Base-by-base conservation (phyloP, 2,113 vertebrate species). In the Sinocyclocheilus grahami region DNA sequence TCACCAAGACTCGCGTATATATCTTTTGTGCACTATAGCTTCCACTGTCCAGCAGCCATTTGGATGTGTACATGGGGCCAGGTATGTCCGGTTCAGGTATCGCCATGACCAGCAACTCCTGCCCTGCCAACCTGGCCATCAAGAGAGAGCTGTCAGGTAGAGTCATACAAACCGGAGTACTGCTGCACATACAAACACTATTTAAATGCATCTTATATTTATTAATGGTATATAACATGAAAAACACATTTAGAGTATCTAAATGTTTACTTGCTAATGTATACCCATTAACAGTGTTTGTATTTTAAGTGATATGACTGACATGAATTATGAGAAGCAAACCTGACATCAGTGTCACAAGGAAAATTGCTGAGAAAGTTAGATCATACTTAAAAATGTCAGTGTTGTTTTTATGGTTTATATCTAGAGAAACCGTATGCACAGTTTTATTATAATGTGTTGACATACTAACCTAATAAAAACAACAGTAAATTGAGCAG, bases 101-200 rank as follows among this genome's bases (percentile, higher is more conserved):
- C 0, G 96, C 96, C 2, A 97, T 98, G 95, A 98, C 98, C 89
- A 99, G 98, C 92, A 98, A 97, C 94, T 99, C 98, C 91, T 99
- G 98, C 89, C 98, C 98, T 0, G 97, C 98, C 0, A 97, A 98
- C 86, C 94, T 99, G 87, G 96, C 97, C 85, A 94, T 98, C 94
- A 99, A 99, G 92, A 94, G 96, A 84, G 98, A 99, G 42, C 91
- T 97, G 88, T 94, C 97, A 95, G 98, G 98, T 99, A 24, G 42
- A 22, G 1, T 18, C 55, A 24, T 16, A 46, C 48, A 27, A 58
- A 27, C 27, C 3, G 1, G 20, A 58, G 37, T 84, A 37, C 76
- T 78, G 85, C 5, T 58, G 51, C 42, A 60, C 53, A 78, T 20
- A 79, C 30, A 55, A 16, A 48, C 4, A 69, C 13, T 53, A 53